phyloP scores from a whole-genome alignment of 2,113 vertebrate species.

The Oriolus oriolus region DNA sequence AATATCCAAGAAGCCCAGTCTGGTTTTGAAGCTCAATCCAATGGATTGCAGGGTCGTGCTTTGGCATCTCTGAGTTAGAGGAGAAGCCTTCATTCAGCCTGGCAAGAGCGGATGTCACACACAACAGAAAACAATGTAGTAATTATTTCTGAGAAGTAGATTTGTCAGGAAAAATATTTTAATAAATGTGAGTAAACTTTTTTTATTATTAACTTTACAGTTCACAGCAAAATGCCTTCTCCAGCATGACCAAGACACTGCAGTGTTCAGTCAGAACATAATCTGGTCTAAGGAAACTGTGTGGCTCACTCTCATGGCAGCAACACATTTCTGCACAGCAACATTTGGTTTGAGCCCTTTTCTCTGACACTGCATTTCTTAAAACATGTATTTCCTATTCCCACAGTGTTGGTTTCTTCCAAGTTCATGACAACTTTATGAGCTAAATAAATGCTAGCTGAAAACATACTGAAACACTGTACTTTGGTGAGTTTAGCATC shows the following conservation, averaged over 20 bases:
- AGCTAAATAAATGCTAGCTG: not conserved
- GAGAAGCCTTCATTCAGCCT: not conserved
- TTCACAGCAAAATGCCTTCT: not conserved
- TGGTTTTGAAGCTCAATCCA: not conserved
- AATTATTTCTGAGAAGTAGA: not conserved
- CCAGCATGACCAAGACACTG: not conserved
- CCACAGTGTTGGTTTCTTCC: not conserved
- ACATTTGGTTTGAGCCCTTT: not conserved
- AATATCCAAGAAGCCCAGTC: not conserved
- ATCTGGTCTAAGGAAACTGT: not conserved
- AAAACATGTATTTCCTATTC: not conserved
- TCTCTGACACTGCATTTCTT: not conserved
- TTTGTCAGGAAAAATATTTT: not conserved
- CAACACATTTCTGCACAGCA: not conserved
- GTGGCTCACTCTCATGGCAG: not conserved
- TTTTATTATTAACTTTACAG: not conserved
- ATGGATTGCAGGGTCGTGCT: not conserved
- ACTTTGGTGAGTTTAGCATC: not conserved
- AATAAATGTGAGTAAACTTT: not conserved
- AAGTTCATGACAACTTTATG: not conserved
- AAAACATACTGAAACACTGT: not conserved
- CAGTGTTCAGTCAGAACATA: not conserved
- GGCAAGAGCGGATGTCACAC: not conserved
- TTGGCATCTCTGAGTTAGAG: not conserved
- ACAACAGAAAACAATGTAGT: not conserved